Evolutionary conservation across 2,113 vertebrate genomes (phyloP).

Genomic region (Perca schrenkii): DNA sequence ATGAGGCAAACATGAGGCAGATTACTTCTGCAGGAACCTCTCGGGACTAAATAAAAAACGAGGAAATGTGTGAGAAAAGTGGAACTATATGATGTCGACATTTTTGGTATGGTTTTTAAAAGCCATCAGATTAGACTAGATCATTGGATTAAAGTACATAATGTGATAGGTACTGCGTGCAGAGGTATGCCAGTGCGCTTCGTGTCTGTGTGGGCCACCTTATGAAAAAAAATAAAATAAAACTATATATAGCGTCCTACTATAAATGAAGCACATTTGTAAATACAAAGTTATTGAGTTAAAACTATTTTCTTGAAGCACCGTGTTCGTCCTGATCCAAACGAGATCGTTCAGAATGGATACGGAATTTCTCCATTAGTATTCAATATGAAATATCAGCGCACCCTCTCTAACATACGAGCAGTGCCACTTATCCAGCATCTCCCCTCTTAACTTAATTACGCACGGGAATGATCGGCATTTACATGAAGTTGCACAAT

Average conservation of each 20-base stretch:
- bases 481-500: conserved; percentile 26
- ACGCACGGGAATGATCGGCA: conserved; percentile 34
- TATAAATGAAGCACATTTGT: neutral
- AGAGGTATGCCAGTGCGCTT: conserved; percentile 7
- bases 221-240: neutral
- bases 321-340: conserved; percentile 1
- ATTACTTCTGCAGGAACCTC: neutral
- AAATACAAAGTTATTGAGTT: neutral
- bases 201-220: conserved; percentile 5
- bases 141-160: neutral
- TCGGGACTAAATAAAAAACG: neutral
- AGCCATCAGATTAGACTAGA: neutral
- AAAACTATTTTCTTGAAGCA: neutral
- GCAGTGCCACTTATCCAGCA: conserved; percentile 5
- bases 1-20: neutral
- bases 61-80: neutral
- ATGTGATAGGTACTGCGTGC: neutral
- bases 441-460: conserved; percentile 29
- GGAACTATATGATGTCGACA: neutral
- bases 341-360: conserved; percentile 3
- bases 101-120: neutral
- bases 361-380: neutral
- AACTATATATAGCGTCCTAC: neutral
- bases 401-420: neutral
- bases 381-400: conserved; percentile 31